Base-by-base conservation (phyloP, 2,797 vertebrate genomes). In the Lacerta bilineata region DNA sequence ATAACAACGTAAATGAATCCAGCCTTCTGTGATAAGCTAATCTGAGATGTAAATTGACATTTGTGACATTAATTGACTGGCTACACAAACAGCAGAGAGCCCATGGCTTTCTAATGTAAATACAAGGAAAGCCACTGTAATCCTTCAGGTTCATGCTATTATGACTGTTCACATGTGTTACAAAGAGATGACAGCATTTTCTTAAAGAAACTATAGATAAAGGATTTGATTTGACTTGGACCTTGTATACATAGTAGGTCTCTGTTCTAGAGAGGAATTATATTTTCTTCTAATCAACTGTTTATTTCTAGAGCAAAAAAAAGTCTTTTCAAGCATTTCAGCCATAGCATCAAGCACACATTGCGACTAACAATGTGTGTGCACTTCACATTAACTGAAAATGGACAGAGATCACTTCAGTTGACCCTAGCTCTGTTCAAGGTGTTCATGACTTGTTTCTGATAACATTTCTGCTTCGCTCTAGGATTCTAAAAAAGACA, bases 41-140 rank as follows among this genome's bases (percentile, higher is more conserved):
- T 92, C 78, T 88, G 76, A 84, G 81, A 90, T 36, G 66, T 90
- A 89, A 89, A 93, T 84, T 72, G 80, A 91, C 74, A 11, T 74
- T 91, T 94, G 46, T 88, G 85, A 93, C 86, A 87, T 27, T 90
- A 94, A 92, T 68, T 86, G 86, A 87, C 82, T 85, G 20, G 4
- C 80, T 79, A 81, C 43, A 83, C 39, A 87, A 93, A 86, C 87
- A 91, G 9, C 8, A 84, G 59, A 46, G 88, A 55, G 88, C 78
- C 55, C 88, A 89, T 82, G 61, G 39, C 11, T 93, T 94, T 92
- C 80, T 59, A 92, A n/a, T 68, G 25, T 17, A 87, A 90, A n/a
- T 85, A 77, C 84, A 76, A 23, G 36, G 59, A 91, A 80, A 87
- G 2, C 68, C 77, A 85, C 2, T 90, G 5, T 18, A 91, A 91